Percentiles rank a stretch among this genome's conserved stretches.
Conservation (phyloP, 2,888 invertebrate genomes). For the Orthosia gracilis region DNA sequence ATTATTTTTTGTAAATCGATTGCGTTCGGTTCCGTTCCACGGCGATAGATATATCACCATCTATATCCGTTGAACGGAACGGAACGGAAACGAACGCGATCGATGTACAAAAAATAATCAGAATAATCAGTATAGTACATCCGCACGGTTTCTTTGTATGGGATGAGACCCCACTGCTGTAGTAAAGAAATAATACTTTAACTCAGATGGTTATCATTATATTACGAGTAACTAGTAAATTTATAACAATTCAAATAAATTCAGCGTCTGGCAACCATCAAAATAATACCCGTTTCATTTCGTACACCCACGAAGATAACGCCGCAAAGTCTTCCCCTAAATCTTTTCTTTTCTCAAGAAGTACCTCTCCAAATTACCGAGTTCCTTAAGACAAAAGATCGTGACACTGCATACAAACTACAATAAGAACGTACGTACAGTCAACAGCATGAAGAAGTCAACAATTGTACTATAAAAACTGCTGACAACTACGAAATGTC, state of each 20-base stretch:
- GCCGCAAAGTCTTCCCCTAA: not conserved
- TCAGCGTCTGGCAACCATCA: not conserved
- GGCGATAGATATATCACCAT: too few species aligned
- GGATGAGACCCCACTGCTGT: too few species aligned
- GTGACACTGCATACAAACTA: constrained; percentile 53
- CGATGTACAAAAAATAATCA: too few species aligned
- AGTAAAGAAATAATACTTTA: too few species aligned
- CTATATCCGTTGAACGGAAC: too few species aligned
- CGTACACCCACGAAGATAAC: not conserved
- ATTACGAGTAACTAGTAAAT: not conserved
- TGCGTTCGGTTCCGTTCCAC: too few species aligned
- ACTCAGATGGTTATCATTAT: too few species aligned
- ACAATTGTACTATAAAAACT: too few species aligned
- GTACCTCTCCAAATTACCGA: not conserved
- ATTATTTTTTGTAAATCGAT: too few species aligned
- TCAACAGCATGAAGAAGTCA: not conserved
- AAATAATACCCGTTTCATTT: not conserved
- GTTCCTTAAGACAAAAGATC: constrained; percentile 25
- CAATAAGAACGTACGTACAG: constrained; percentile 19
- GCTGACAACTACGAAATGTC: not conserved
- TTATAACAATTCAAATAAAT: not conserved
- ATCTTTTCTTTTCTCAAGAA: constrained; percentile 7
- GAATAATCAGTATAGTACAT: too few species aligned
- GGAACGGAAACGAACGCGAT: too few species aligned
- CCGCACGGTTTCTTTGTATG: too few species aligned